These are phyloP conservation scores for Drymonia ruficornis DNA, from an alignment of 2,888 invertebrate species.

Conservation along the genomic window DNA sequence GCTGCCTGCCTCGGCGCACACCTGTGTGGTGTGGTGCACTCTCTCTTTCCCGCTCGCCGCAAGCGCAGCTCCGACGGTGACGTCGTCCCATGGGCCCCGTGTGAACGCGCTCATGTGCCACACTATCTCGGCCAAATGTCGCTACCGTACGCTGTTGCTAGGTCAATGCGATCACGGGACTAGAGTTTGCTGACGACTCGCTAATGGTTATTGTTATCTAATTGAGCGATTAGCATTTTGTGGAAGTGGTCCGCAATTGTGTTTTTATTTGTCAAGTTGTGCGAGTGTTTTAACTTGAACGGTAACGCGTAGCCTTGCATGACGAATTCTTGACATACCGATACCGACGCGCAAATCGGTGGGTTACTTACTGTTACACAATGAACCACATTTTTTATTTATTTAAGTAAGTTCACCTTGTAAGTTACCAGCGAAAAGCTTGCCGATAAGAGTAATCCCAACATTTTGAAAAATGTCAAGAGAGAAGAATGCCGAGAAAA, in stretches of 20 bases:
- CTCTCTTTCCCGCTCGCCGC: slow-evolving; percentile 69
- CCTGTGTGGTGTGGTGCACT: slow-evolving; percentile 72
- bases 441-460: too few relatives aligned
- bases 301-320: not conserved
- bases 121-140: slow-evolving; percentile 39
- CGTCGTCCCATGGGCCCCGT: slow-evolving; percentile 50
- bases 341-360: too few relatives aligned
- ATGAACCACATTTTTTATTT: too few relatives aligned
- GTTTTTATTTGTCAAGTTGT: not conserved
- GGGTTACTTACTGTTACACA: too few relatives aligned
- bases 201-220: not conserved
- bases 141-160: slow-evolving; percentile 30
- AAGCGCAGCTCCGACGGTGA: slow-evolving; percentile 62
- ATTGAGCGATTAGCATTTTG: slow-evolving; percentile 1
- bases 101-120: slow-evolving; percentile 46
- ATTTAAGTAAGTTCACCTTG: too few relatives aligned
- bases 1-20: slow-evolving; percentile 64
- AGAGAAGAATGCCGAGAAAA: too few relatives aligned
- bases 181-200: not conserved
- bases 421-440: too few relatives aligned
- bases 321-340: not conserved
- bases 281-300: not conserved
- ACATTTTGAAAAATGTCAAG: too few relatives aligned
- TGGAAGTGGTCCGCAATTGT: not conserved
- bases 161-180: slow-evolving; percentile 31